Conservation (phyloP, 2,113 vertebrate species). For the Festucalex cinctus region DNA sequence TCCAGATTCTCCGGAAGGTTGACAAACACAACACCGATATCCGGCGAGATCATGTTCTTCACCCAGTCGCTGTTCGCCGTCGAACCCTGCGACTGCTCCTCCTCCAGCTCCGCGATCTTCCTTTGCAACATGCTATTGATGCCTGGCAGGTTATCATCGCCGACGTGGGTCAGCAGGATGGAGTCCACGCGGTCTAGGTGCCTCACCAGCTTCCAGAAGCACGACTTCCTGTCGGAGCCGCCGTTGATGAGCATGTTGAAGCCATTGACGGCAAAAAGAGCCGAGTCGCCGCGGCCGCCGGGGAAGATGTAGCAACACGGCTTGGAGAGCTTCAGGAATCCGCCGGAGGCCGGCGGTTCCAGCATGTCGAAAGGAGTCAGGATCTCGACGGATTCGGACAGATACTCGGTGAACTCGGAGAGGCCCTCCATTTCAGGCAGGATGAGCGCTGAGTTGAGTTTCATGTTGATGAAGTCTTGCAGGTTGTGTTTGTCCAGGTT, state of each 20-base stretch:
- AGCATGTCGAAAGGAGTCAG: slow-evolving; percentile 94
- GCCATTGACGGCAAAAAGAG: slow-evolving; percentile 93
- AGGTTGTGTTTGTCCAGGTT: slow-evolving; percentile 95
- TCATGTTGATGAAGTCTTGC: slow-evolving; percentile 97
- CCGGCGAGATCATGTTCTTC: slow-evolving; percentile 97
- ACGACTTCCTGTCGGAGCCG: slow-evolving; percentile 91
- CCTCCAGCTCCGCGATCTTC: slow-evolving; percentile 89
- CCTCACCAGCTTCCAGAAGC: slow-evolving; percentile 96
- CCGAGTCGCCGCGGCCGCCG: slow-evolving; percentile 88
- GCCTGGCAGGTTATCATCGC: slow-evolving; percentile 91
- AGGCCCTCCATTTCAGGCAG: slow-evolving; percentile 96
- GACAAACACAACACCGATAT: slow-evolving; percentile 91
- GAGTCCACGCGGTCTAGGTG: slow-evolving; percentile 94
- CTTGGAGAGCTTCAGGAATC: slow-evolving; percentile 94
- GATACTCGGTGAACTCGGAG: slow-evolving; percentile 94
- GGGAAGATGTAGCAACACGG: slow-evolving; percentile 98
- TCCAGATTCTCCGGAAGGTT: slow-evolving; percentile 89
- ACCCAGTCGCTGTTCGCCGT: slow-evolving; percentile 93
- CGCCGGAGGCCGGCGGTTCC: slow-evolving; percentile 92
- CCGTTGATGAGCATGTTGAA: slow-evolving; percentile 98
- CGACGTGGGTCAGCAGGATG: slow-evolving; percentile 90
- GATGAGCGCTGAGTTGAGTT: slow-evolving; percentile 87
- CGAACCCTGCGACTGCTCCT: slow-evolving; percentile 93
- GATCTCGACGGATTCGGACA: slow-evolving; percentile 96
- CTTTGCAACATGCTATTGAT: slow-evolving; percentile 95